Conservation (phyloP, 2,797 vertebrate species). For the Galagoides demidoff region DNA sequence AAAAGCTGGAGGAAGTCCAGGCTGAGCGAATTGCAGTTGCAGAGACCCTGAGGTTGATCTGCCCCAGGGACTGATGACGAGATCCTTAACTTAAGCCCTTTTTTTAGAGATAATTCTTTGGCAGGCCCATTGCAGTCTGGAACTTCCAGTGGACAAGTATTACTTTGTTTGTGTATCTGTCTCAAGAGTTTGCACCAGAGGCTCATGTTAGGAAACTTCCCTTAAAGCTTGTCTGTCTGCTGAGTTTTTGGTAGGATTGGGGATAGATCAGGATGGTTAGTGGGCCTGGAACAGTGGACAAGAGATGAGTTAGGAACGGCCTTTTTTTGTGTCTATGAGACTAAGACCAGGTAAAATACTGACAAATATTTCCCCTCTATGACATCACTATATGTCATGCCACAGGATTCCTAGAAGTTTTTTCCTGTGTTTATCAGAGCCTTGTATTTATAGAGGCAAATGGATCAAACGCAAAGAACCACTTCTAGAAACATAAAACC, state of each 20-base stretch:
- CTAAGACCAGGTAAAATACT: constrained; percentile 28
- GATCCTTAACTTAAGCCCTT: not conserved
- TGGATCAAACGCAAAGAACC: constrained; percentile 64
- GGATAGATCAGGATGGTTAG: not conserved
- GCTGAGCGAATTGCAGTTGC: not conserved
- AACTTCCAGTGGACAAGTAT: not conserved
- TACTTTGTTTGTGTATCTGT: not conserved
- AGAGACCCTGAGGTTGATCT: not conserved
- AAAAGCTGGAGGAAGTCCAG: not conserved
- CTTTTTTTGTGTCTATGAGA: constrained; percentile 32
- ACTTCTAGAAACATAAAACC: constrained; percentile 61
- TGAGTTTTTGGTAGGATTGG: constrained; percentile 39
- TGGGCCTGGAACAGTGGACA: not conserved
- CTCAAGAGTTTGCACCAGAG: not conserved
- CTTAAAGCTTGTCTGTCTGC: constrained; percentile 37
- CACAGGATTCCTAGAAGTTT: constrained; percentile 66
- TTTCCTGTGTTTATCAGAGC: constrained; percentile 40
- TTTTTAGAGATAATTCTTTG: constrained; percentile 20
- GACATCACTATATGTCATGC: constrained; percentile 2
- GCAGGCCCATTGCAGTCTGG: not conserved
- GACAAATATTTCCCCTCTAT: constrained; percentile 53
- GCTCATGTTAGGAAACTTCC: constrained; percentile 17
- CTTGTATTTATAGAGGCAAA: constrained; percentile 63
- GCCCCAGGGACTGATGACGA: not conserved
- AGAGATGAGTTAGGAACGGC: constrained; percentile 5